These are phyloP conservation scores for Styela plicata DNA, from an alignment of 23 tunicate species.

Conservation along the genomic window DNA sequence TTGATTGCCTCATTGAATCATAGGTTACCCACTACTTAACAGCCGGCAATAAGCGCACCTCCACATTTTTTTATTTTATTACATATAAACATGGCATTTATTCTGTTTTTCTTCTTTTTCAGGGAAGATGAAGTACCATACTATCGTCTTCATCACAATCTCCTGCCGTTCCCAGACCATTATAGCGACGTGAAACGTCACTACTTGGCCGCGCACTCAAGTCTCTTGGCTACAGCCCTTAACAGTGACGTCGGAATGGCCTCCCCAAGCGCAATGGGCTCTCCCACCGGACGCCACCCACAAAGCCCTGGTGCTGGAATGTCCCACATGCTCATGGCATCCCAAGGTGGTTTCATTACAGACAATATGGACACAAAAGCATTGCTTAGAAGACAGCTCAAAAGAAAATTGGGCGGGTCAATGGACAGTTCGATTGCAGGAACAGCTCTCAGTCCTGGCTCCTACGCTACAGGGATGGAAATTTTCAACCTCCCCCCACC, in stretches of 20 bases:
- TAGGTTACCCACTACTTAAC: no score
- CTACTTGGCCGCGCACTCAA: slow-evolving; percentile 84
- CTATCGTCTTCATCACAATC: slow-evolving; percentile 90
- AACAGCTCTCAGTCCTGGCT: slow-evolving; percentile 15
- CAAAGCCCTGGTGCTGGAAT: slow-evolving; percentile 44
- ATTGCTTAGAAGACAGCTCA: slow-evolving; percentile 70
- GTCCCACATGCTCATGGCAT: slow-evolving; percentile 28
- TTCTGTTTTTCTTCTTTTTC: not conserved
- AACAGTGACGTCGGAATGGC: slow-evolving; percentile 70
- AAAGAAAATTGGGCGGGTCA: slow-evolving; percentile 71
- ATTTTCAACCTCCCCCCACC: slow-evolving; percentile 53
- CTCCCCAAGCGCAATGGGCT: slow-evolving; percentile 61
- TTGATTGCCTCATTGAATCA: not conserved
- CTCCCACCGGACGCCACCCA: slow-evolving; percentile 64
- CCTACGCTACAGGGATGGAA: slow-evolving; percentile 62
- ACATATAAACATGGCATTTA: no score
- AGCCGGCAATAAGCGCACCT: no score
- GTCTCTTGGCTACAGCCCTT: slow-evolving; percentile 74
- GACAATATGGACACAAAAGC: slow-evolving; percentile 69
- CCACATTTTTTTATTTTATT: no score
- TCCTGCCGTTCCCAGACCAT: slow-evolving; percentile 95
- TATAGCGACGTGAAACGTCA: slow-evolving; percentile 80
- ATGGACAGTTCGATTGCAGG: slow-evolving; percentile 45
- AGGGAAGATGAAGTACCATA: slow-evolving; percentile 95
- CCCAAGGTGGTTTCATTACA: slow-evolving; percentile 21